Conservation (phyloP, 2,113 vertebrate genomes). For the Talpa occidentalis region DNA sequence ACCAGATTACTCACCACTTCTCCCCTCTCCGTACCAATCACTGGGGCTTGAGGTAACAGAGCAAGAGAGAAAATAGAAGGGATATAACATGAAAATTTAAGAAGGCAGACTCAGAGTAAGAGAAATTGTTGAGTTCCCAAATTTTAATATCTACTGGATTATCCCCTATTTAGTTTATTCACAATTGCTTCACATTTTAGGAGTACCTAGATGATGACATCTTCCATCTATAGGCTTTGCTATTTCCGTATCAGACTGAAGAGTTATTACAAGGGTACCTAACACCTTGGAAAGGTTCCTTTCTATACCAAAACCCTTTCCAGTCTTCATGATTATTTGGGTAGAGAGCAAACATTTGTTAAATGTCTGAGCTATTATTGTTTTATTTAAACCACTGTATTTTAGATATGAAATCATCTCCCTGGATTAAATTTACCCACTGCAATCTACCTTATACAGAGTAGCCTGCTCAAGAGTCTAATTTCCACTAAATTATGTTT, state of each 20-base stretch:
- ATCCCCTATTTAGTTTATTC: constrained; percentile 8
- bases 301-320: constrained; percentile 43
- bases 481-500: constrained; percentile 43
- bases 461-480: neutral
- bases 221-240: neutral
- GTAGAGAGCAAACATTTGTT: constrained; percentile 18
- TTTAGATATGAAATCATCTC: constrained; percentile 45
- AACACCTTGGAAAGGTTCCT: constrained; percentile 48
- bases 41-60: neutral
- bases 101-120: constrained; percentile 43
- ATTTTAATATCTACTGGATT: constrained; percentile 14
- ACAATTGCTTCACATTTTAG: constrained; percentile 54
- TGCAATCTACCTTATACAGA: constrained; percentile 15
- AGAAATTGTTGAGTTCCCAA: constrained; percentile 21
- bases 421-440: constrained; percentile 26
- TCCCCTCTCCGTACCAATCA: neutral
- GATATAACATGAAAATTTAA: constrained; percentile 16
- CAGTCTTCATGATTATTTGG: constrained; percentile 29
- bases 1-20: constrained; percentile 23
- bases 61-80: neutral
- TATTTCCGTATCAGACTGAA: constrained; percentile 53
- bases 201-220: constrained; percentile 10
- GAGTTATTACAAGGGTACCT: neutral
- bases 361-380: constrained; percentile 13
- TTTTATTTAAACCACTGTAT: constrained; percentile 55